Evolutionary conservation across 2,888 invertebrate genomes (phyloP).

Genomic region (Onchidella celtica): DNA sequence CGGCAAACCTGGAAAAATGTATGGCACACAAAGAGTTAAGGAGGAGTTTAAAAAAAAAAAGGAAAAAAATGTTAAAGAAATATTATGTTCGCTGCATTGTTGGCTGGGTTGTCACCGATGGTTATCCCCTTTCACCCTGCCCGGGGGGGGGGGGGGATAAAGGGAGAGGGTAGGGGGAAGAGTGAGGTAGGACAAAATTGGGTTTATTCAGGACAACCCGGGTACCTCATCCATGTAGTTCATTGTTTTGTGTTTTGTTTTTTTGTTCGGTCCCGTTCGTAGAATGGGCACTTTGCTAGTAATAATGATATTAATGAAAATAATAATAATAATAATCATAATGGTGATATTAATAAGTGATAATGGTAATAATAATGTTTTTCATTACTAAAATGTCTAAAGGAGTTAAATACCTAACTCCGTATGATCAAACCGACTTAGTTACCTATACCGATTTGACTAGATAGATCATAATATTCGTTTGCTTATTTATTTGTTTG

Average conservation of each 20-base stretch:
- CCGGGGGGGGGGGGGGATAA: slow-evolving; percentile 1
- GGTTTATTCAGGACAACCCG: neutral
- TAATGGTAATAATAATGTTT: neutral
- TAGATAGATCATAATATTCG: neutral
- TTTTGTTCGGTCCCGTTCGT: too few relatives aligned
- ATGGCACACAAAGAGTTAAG: too few relatives aligned
- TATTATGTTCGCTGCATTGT: too few relatives aligned
- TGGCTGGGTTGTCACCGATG: too few relatives aligned
- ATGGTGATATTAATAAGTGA: neutral
- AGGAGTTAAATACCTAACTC: neutral
- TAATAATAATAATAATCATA: neutral
- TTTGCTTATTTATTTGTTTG: too few relatives aligned
- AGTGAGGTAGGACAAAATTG: neutral
- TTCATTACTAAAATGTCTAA: neutral
- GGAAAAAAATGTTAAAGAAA: too few relatives aligned
- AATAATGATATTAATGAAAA: neutral
- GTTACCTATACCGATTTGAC: neutral
- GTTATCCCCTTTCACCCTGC: too few relatives aligned
- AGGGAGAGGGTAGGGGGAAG: slow-evolving; percentile 1
- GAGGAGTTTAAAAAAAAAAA: too few relatives aligned
- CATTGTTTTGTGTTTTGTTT: neutral
- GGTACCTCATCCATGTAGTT: neutral
- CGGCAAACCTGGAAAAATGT: too few relatives aligned
- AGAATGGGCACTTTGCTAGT: too few relatives aligned
- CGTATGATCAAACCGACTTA: neutral